Conservation (phyloP, 2,113 vertebrate species). For the Neotoma lepida region DNA sequence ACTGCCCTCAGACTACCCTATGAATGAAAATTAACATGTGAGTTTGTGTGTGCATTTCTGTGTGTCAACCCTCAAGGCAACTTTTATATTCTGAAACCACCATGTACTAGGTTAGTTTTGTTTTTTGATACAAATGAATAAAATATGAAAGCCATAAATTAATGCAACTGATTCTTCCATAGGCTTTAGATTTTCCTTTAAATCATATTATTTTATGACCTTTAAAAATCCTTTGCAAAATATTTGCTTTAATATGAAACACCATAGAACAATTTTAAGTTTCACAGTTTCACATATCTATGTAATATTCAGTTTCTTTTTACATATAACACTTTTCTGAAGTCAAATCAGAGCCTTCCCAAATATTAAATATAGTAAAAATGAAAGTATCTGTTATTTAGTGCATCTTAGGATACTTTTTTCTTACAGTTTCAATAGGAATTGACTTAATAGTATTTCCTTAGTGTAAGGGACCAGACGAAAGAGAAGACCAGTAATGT, state of each 20-base stretch:
- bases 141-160: slow-evolving; percentile 16
- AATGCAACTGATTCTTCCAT: not conserved
- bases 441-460: not conserved
- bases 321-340: not conserved
- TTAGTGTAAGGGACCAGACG: not conserved
- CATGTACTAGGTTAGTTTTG: too few relatives aligned
- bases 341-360: not conserved
- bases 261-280: slow-evolving; percentile 1
- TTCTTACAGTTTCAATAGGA: not conserved
- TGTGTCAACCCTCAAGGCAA: too few relatives aligned
- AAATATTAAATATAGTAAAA: not conserved
- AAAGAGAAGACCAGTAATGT: not conserved
- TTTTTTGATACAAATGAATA: not conserved
- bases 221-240: slow-evolving; percentile 40
- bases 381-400: not conserved
- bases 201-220: not conserved
- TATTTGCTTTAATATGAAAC: not conserved
- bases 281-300: not conserved
- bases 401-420: not conserved
- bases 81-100: too few relatives aligned
- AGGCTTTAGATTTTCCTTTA: slow-evolving; percentile 7
- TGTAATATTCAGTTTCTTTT: not conserved
- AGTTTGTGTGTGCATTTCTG: too few relatives aligned
- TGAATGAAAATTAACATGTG: not conserved
- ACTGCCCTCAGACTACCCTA: not conserved